Conservation (phyloP, 2,888 invertebrate species). For the Petrolisthes manimaculis region DNA sequence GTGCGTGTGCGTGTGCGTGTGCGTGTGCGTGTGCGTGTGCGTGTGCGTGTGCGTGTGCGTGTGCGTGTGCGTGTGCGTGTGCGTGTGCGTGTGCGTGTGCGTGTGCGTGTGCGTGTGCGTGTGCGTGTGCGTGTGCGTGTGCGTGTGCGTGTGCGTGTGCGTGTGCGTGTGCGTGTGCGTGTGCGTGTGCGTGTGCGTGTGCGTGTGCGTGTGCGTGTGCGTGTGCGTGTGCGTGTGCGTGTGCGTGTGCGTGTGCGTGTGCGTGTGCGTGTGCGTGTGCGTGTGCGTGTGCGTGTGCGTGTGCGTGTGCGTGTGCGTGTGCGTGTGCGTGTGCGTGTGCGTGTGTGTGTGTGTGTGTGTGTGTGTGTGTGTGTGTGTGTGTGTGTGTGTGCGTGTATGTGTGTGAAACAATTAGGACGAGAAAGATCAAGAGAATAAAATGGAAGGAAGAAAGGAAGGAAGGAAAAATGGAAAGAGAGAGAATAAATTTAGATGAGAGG, state of each 20-base stretch:
- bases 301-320: background rate
- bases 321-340: constrained; percentile 2
- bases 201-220: background rate
- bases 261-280: background rate
- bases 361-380: background rate
- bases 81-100: constrained; percentile 9
- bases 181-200: constrained; percentile 17
- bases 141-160: too few species aligned
- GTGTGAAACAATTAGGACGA: background rate
- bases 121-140: constrained; percentile 15
- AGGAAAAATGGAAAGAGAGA: too few species aligned
- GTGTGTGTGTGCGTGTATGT: background rate
- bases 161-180: background rate
- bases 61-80: background rate
- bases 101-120: background rate
- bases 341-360: background rate
- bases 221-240: constrained; percentile 13
- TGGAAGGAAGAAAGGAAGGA: too few species aligned
- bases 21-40: constrained; percentile 5
- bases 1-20: background rate
- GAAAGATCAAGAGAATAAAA: background rate
- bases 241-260: background rate
- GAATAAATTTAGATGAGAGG: too few species aligned
- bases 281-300: background rate
- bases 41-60: background rate